phyloP scores from a whole-genome alignment of 2,797 vertebrate genomes.

The Xerus rutilus region DNA sequence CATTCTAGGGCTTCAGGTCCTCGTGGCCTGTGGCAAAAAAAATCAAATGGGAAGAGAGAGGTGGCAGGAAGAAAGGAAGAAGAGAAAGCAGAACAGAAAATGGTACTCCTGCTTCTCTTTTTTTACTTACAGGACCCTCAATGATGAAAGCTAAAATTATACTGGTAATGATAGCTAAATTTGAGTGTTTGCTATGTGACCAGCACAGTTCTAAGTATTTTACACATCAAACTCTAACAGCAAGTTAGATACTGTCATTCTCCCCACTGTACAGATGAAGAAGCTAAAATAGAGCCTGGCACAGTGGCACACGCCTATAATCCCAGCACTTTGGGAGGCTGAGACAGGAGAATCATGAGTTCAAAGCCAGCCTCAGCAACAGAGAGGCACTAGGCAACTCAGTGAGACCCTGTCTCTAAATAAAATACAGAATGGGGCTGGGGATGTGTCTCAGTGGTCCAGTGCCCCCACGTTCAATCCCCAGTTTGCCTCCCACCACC shows the following conservation, averaged over 20 bases:
- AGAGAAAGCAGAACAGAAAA: conserved; percentile 8
- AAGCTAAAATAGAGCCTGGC: no score
- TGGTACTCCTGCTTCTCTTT: not conserved
- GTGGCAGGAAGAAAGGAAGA: not conserved
- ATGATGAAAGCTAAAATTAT: conserved; percentile 35
- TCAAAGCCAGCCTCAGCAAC: no score
- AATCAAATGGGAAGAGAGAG: not conserved
- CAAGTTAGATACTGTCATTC: not conserved
- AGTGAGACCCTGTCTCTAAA: no score
- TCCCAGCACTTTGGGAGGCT: no score
- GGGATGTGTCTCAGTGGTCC: no score
- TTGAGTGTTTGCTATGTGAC: not conserved
- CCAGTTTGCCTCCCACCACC: no score
- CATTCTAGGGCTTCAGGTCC: not conserved
- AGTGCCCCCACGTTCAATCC: no score
- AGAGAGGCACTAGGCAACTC: no score
- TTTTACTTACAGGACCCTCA: not conserved
- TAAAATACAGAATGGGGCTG: no score
- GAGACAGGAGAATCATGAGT: no score
- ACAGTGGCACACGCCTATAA: no score
- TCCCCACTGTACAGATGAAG: not conserved
- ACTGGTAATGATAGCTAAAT: not conserved
- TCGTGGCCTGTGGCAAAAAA: not conserved
- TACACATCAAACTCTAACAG: not conserved
- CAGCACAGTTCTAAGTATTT: not conserved